Conservation (phyloP, 2,113 vertebrate genomes). For the Ptilorrhoa leucosticta region DNA sequence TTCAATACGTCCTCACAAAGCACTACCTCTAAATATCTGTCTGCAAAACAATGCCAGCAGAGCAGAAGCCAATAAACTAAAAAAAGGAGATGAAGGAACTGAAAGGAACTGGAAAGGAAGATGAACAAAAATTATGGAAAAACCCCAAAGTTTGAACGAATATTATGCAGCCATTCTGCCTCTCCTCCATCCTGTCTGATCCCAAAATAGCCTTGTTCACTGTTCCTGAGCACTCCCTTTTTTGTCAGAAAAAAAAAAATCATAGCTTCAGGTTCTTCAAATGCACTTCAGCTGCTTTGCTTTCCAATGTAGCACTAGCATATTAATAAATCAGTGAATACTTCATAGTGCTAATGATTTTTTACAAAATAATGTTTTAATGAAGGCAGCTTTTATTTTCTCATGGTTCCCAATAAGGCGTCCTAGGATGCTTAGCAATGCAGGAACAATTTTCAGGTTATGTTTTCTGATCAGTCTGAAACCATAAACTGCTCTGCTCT, state of each 20-base stretch:
- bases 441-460: background rate
- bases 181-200: background rate
- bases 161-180: background rate
- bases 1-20: background rate
- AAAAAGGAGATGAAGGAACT: background rate
- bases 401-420: background rate
- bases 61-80: background rate
- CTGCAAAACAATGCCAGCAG: background rate
- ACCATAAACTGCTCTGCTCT: constrained; percentile 13
- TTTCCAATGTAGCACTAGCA: background rate
- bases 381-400: background rate
- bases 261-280: background rate
- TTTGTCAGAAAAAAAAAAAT: background rate
- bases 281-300: background rate
- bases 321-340: background rate
- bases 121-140: background rate
- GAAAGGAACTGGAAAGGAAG: background rate
- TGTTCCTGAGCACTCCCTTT: background rate
- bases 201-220: background rate
- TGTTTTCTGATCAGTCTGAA: constrained; percentile 33
- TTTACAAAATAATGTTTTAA: background rate
- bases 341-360: background rate
- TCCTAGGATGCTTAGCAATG: background rate
- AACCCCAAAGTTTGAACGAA: background rate
- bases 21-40: background rate